Conservation (phyloP, 2,888 invertebrate genomes). For the Parnassius glacialis region DNA sequence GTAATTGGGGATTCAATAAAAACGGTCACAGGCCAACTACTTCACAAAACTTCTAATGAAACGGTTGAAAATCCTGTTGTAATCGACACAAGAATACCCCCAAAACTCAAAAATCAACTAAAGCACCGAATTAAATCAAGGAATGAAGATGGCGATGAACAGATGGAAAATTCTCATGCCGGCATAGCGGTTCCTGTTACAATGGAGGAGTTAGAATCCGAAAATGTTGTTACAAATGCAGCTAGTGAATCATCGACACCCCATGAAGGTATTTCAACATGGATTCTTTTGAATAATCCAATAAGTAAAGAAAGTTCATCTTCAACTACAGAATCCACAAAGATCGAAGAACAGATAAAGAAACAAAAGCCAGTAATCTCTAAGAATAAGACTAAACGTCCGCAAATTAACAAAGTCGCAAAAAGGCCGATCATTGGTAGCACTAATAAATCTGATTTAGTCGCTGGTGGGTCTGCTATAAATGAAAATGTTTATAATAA, state of each 20-base stretch:
- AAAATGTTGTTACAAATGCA: slow-evolving; percentile 62
- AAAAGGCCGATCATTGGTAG: slow-evolving; percentile 70
- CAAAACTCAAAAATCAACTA: slow-evolving; percentile 80
- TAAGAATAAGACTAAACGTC: slow-evolving; percentile 64
- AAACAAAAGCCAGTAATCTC: slow-evolving; percentile 54
- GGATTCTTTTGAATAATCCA: slow-evolving; percentile 85
- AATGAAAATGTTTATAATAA: slow-evolving; percentile 80
- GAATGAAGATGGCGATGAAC: slow-evolving; percentile 56
- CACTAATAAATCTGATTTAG: slow-evolving; percentile 71
- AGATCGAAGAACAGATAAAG: slow-evolving; percentile 56
- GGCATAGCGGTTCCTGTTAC: slow-evolving; percentile 85
- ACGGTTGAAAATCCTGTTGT: slow-evolving; percentile 64
- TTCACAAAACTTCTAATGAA: slow-evolving; percentile 65
- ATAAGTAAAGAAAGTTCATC: slow-evolving; percentile 49
- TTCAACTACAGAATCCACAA: slow-evolving; percentile 59
- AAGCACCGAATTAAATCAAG: slow-evolving; percentile 70
- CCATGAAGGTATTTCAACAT: slow-evolving; percentile 86
- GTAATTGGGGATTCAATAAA: slow-evolving; percentile 80
- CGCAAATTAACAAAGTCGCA: slow-evolving; percentile 53
- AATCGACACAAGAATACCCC: slow-evolving; percentile 83
- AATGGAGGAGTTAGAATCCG: slow-evolving; percentile 82
- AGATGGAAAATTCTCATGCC: slow-evolving; percentile 78
- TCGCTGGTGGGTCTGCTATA: slow-evolving; percentile 71
- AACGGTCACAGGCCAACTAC: slow-evolving; percentile 79
- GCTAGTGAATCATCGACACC: slow-evolving; percentile 74